These are phyloP conservation scores for Odontomachus brunneus DNA, from an alignment of 1,140 invertebrate genomes.

Conservation along the genomic window DNA sequence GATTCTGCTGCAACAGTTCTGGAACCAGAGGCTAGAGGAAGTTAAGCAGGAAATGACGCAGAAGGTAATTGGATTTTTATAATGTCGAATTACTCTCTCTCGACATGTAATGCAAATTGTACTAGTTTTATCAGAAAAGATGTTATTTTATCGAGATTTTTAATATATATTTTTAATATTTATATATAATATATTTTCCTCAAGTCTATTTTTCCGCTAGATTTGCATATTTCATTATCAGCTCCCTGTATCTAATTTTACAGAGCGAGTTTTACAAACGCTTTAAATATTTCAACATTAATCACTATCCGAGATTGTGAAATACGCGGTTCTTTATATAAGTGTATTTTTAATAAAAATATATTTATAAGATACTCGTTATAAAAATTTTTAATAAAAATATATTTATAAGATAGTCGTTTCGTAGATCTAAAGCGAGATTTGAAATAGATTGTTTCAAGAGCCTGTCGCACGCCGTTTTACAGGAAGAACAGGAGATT, in stretches of 20 bases:
- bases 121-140: background rate
- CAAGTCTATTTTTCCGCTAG: background rate
- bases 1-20: slow-evolving; percentile 83
- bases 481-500: slow-evolving; percentile 80
- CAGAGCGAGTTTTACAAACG: background rate
- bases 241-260: background rate
- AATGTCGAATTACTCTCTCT: too few relatives aligned
- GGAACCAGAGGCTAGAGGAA: slow-evolving; percentile 82
- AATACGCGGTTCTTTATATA: too few relatives aligned
- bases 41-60: slow-evolving; percentile 81
- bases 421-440: too few relatives aligned
- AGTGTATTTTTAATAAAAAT: background rate
- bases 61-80: slow-evolving; percentile 60
- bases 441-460: too few relatives aligned
- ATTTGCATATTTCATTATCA: background rate
- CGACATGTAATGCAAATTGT: background rate
- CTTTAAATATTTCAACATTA: background rate
- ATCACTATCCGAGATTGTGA: too few relatives aligned
- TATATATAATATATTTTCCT: too few relatives aligned
- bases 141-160: background rate
- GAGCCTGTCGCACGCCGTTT: background rate
- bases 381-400: too few relatives aligned
- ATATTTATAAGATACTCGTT: too few relatives aligned
- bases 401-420: background rate
- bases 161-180: too few relatives aligned